Conservation (phyloP, 2,888 invertebrate genomes). For the Deilephila elpenor region DNA sequence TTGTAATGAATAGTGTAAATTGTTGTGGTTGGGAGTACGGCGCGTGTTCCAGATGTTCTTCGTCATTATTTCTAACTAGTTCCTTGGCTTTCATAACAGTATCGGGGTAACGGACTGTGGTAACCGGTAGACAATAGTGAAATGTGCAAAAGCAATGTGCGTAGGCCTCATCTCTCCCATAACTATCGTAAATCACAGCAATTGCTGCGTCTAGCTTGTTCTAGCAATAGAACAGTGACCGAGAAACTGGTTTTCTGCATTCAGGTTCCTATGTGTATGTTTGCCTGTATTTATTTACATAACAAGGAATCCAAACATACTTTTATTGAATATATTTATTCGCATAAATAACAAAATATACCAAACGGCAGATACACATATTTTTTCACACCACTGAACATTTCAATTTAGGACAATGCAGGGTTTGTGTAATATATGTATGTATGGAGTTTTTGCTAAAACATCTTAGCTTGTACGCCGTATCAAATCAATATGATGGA, state of each 20-base stretch:
- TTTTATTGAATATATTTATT: background rate
- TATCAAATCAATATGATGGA: no score
- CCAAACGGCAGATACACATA: no score
- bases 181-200: constrained; percentile 37
- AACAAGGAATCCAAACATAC: background rate
- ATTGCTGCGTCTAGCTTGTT: constrained; percentile 24
- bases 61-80: constrained; percentile 38
- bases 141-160: constrained; percentile 53
- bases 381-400: no score
- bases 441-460: no score
- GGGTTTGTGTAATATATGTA: no score
- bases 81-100: constrained; percentile 44
- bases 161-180: constrained; percentile 23
- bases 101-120: constrained; percentile 51
- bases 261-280: constrained; percentile 5
- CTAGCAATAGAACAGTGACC: constrained; percentile 18
- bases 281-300: background rate
- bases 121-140: constrained; percentile 46
- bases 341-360: background rate
- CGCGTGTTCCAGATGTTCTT: constrained; percentile 19
- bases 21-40: constrained; percentile 14
- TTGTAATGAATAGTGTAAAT: constrained; percentile 14
- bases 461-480: no score
- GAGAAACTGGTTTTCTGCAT: constrained; percentile 12
- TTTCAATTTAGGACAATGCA: no score